phyloP scores from a whole-genome alignment of 1,140 invertebrate genomes.

The Drosophila littoralis region DNA sequence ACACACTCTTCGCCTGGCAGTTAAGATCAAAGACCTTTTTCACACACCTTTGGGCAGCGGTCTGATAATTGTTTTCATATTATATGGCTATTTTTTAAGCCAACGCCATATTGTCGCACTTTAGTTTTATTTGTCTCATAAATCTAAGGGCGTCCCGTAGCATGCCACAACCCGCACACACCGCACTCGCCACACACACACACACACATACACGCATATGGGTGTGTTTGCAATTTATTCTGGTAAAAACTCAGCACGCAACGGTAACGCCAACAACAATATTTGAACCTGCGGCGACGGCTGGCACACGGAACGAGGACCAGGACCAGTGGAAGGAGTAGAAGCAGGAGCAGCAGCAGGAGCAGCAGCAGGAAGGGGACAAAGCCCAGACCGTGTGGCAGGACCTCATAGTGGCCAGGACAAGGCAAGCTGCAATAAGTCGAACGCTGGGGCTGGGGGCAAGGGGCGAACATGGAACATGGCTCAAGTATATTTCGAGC shows the following conservation, averaged over 20 bases:
- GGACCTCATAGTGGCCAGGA: constrained; percentile 21
- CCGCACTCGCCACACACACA: constrained; percentile 4
- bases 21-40: constrained; percentile 35
- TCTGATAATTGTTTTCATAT: constrained; percentile 74
- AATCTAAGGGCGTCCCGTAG: constrained; percentile 52
- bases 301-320: constrained; percentile 3
- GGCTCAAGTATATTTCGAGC: constrained; percentile 61
- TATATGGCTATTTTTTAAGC: constrained; percentile 59
- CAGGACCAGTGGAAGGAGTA: constrained; percentile 6
- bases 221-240: constrained; percentile 69
- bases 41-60: constrained; percentile 21
- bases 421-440: constrained; percentile 55
- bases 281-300: constrained; percentile 42
- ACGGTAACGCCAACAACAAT: constrained; percentile 46
- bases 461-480: constrained; percentile 45
- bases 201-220: not conserved
- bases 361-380: not conserved
- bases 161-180: constrained; percentile 7
- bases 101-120: constrained; percentile 74
- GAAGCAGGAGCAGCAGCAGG: not conserved
- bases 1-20: not conserved
- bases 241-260: constrained; percentile 69
- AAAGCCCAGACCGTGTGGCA: constrained; percentile 10
- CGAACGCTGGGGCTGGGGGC: constrained; percentile 44
- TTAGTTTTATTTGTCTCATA: constrained; percentile 77